Evolutionary conservation across 2,888 invertebrate genomes (phyloP), one percentile per base, ranked within the genome.

Genomic region (Busseola fusca): DNA sequence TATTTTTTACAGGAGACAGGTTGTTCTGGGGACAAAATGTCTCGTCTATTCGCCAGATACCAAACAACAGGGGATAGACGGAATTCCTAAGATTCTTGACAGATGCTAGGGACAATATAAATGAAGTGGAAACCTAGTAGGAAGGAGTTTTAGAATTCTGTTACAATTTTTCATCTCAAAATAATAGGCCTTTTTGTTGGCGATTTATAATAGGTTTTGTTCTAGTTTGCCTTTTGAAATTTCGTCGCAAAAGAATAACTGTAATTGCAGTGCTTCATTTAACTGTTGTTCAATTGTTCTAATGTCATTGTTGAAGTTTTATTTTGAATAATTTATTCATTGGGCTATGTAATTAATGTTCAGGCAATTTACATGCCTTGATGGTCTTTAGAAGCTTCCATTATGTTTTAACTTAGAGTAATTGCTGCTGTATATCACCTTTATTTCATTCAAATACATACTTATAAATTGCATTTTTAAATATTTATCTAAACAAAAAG

Each of bases 81-180:
- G 62, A 82, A 81, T 83, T 83, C 81, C 83, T 71, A 64, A 68
- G 70, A 81, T 76, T 76, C 73, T 65, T 83, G 76, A 78, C 81
- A 76, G 81, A 83, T 76, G 66, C 69, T 80, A 64, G 42, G 66
- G 74, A 76, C 82, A 81, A 78, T 77, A 68, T 72, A 76, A 77
- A 77, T 70, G 64, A 80, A 85, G 63, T 72, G 52, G 73, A 76
- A 78, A 69, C 70, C 69, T n/a, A n/a, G n/a, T n/a, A n/a, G n/a
- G n/a, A n/a, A 69, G 72, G 63, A 74, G 76, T 80, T 78, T 63
- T 72, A 70, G 71, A 82, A 82, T 83, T 72, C 73, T 78, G 70
- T 69, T 62, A 75, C 79, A 74, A 85, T 85, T 86, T 73, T 81
- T 86, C 81, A 82, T 83, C 72, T 72, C 56, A 18, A 60, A 64